Percentiles rank a stretch among this genome's conserved stretches.
Evolutionary conservation across 1,140 invertebrate genomes (phyloP).

Genomic region (Chrysopa pallens): DNA sequence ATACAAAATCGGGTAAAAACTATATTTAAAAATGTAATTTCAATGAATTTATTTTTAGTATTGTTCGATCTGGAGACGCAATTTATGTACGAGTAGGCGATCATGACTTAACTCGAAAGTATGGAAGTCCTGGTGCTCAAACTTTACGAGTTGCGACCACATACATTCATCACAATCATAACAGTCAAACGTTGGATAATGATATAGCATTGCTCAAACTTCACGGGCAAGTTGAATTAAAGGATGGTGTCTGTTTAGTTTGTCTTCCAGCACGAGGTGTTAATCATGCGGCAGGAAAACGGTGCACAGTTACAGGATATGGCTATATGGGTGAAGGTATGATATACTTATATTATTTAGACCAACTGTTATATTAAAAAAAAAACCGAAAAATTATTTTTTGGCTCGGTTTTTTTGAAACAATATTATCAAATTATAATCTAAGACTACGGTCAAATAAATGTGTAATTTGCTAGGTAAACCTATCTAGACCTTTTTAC

Average conservation of each 20-base stretch:
- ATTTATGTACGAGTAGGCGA: slow-evolving; percentile 87
- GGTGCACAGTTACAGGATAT: slow-evolving; percentile 84
- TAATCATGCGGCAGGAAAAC: slow-evolving; percentile 66
- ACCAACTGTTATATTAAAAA: not conserved
- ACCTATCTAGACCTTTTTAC: too few relatives aligned
- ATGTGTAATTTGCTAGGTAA: too few relatives aligned
- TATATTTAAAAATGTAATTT: not conserved
- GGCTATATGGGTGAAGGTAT: slow-evolving; percentile 86
- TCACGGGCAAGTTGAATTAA: slow-evolving; percentile 74
- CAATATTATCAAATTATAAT: too few relatives aligned
- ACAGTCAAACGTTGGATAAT: slow-evolving; percentile 88
- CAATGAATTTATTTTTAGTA: slow-evolving; percentile 43
- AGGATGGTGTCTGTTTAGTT: slow-evolving; percentile 62
- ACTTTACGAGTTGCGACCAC: slow-evolving; percentile 76
- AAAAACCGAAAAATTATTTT: too few relatives aligned
- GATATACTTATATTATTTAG: not conserved
- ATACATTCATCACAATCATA: slow-evolving; percentile 93
- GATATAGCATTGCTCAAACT: slow-evolving; percentile 89
- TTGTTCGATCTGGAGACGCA: slow-evolving; percentile 74
- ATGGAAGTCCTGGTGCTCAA: slow-evolving; percentile 73
- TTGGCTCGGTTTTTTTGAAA: too few relatives aligned
- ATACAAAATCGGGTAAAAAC: not conserved
- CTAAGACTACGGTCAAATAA: too few relatives aligned
- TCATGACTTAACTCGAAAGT: slow-evolving; percentile 74
- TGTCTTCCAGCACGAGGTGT: slow-evolving; percentile 77